Evolutionary conservation across 2,888 invertebrate species (phyloP), one percentile per base, ranked within the genome.

Genomic region (Mesorhabditis spiculigera): DNA sequence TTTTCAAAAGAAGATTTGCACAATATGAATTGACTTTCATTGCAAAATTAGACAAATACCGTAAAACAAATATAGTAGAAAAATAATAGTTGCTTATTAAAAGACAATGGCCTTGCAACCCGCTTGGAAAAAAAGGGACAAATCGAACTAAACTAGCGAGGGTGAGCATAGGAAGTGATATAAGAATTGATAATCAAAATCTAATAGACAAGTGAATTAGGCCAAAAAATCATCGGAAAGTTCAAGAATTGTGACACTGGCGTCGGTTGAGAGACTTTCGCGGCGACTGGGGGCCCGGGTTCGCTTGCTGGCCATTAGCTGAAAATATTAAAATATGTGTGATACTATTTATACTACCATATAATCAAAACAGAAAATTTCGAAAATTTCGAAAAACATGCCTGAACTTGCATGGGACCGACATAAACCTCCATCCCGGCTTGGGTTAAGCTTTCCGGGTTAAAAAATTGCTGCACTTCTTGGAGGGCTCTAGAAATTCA

Each of bases 161-260:
- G 28, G 28, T 28, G 28, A 28, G 28, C 28, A 28, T 28, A 28
- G 28, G 28, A 28, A 28, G 28, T 28, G 28, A 28, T 13, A 13
- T 50, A 50, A n/a, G n/a, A 50, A 50, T 50, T 50, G 58, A 50
- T 50, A 13, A 13, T 50, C 8, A 50, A 50, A n/a, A 10, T 50
- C n/a, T 50, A 28, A 28, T 10, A 50, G n/a, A 50, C 8, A 50
- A 50, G 58, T 10, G n/a, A 50, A 50, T 50, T 50, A 50, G 8
- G 58, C 58, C n/a, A 50, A 50, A n/a, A 50, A 50, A 50, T 50
- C 58, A 50, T 50, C 58, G 58, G 58, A 50, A 50, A 50, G 58
- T 50, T 50, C 58, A n/a, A 50, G 58, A 50, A 50, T 50, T 50
- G 58, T 50, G 58, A 50, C 58, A 13, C 10, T 13, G 58, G 8